These are phyloP conservation scores for Rhinichthys klamathensis DNA, from an alignment of 2,113 vertebrate species.

Conservation along the genomic window DNA sequence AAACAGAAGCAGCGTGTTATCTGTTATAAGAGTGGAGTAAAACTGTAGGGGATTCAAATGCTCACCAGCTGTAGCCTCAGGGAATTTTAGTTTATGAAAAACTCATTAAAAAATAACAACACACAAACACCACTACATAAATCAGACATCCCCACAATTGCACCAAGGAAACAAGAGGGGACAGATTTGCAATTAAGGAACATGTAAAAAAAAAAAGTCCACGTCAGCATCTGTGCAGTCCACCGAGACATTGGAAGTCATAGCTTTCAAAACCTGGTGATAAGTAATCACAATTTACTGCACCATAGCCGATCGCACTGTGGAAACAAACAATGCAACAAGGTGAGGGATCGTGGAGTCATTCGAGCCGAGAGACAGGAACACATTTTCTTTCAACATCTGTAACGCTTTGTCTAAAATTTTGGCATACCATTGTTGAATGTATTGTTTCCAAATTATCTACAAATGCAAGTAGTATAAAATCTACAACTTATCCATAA, in stretches of 20 bases:
- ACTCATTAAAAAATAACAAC: constrained; percentile 61
- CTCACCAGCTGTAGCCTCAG: constrained; percentile 22
- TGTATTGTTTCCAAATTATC: neutral
- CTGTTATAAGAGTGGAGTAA: neutral
- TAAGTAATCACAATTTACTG: constrained; percentile 66
- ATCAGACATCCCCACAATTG: constrained; percentile 71
- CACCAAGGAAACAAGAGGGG: constrained; percentile 64
- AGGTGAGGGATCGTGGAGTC: neutral
- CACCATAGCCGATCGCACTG: constrained; percentile 57
- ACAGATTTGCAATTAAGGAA: constrained; percentile 68
- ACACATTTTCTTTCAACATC: neutral
- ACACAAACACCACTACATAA: constrained; percentile 70
- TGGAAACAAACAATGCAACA: constrained; percentile 51
- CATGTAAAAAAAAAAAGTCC: constrained; percentile 64
- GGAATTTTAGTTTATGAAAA: constrained; percentile 56
- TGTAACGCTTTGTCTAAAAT: neutral
- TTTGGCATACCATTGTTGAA: neutral
- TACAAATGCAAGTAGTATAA: neutral
- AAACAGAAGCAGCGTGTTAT: neutral
- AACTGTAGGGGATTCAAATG: neutral
- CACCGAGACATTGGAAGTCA: constrained; percentile 61
- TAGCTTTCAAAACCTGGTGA: constrained; percentile 70
- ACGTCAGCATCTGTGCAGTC: constrained; percentile 70
- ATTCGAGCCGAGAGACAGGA: neutral
- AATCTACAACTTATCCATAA: neutral